Base-by-base conservation (phyloP, 2,113 vertebrate genomes). In the Syngnathus typhle region DNA sequence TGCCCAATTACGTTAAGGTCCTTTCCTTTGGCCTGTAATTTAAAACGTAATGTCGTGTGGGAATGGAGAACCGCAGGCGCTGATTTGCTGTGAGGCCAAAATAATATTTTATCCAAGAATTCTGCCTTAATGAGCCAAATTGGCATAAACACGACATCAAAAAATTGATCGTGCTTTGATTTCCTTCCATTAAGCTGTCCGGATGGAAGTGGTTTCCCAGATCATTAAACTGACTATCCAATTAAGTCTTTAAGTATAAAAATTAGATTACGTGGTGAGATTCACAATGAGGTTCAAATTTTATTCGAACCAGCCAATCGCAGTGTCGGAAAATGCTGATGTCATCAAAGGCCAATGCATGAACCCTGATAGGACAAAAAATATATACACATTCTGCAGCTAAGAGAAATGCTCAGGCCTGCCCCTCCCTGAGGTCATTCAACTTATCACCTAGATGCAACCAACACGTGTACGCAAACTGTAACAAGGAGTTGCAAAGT, bases 401-500 rank as follows among this genome's bases (percentile, higher is more conserved):
- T 6, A 3, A 19, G 11, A 51, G 44, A 46, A 46, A 15, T 15
- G 44, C 44, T 39, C 6, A 6, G 6, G 6, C 44, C 13, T 13
- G 13, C 44, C 5, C 44, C 5, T 47, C 13, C 44, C 44, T 47
- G 44, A 2, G 49, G 27, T 0, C 32, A 37, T 59, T 19, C 23
- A 46, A 44, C 9, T 46, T 44, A 41, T 15, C 60, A 62, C 60
- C 41, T 44, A 15, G 12, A 16, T 23, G 60, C 63, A 38, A 65
- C 18, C 36, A 38, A 52, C 63, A 65, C 46, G 19, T 11, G 47
- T 21, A 10, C 47, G 63, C 46, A 51, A 65, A 65, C 46, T 65
- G 32, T 65, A 21, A 51, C 63, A 21, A 65, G 46, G 63, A 13
- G 47, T 51, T 19, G 46, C 46, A 52, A 65, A 44, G 18, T 52